Base-by-base conservation (phyloP, 2,113 vertebrate species). In the Lepus timidus region DNA sequence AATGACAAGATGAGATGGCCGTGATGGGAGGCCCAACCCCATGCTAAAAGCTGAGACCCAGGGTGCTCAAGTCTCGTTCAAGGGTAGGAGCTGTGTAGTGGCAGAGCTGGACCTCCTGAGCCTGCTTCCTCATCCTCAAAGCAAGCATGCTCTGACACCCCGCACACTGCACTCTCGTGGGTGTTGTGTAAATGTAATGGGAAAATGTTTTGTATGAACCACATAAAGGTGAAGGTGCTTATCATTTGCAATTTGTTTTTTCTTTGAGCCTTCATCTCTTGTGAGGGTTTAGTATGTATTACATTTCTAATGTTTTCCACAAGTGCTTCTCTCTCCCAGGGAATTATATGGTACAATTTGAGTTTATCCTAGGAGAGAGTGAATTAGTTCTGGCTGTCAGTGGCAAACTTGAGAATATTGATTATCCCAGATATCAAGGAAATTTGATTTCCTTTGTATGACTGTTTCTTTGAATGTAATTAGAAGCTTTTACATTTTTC, bases 191-290 rank as follows among this genome's bases (percentile, higher is more conserved):
- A 84, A 19, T 31, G 79, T 33, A 36, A 3, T 27, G 17, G 76
- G 49, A 23, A 65, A 68, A 19, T 55, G 51, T 58, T 71, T 94
- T 86, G 22, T 84, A 52, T 86, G 23, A 20, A 61, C 36, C 29
- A 51, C 13, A 62, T 55, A 64, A 95, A 19, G 76, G 64, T 31
- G 65, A 71, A 93, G 31, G 11, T 67, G n/a, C 64, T 92, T 94
- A 52, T 90, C 90, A 33, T 70, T 89, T 90, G 95, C 87, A 80
- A 76, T 89, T 74, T 78, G 39, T 90, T 65, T 92, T 95, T 94
- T 78, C 64, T 39, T 79, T 83, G 61, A 73, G 74, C 29, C 67
- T 88, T 96, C 6, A 58, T 96, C 78, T 80, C 71, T 75, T 65
- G 3, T 71, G 90, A 79, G 44, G n/a, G 75, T 91, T 96, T 83